A percentile compares a stretch with the other conserved stretches of the same genome.
These are phyloP conservation scores for Yoshiicerus persimilis DNA, from an alignment of 1,140 invertebrate genomes.

Conservation along the genomic window DNA sequence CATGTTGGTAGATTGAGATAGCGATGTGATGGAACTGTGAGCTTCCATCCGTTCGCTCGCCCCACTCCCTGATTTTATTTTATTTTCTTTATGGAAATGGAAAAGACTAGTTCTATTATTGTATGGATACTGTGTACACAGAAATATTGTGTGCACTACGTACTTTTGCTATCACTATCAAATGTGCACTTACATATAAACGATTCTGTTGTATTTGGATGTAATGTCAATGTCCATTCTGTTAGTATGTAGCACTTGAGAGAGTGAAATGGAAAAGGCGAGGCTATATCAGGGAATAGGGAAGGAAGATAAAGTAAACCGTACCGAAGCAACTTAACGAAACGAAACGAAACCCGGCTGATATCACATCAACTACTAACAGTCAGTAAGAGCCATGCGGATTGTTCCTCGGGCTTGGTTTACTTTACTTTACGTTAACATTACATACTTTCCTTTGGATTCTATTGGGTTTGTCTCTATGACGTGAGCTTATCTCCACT, in stretches of 20 bases:
- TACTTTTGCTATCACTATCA: not conserved
- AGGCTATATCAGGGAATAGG: not conserved
- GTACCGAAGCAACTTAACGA: not conserved
- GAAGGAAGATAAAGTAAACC: not conserved
- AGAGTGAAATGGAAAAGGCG: not conserved
- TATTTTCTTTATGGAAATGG: constrained; percentile 17
- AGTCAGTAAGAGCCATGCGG: not conserved
- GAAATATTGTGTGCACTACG: too few species aligned
- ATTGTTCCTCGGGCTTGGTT: constrained; percentile 11
- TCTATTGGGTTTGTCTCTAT: not conserved
- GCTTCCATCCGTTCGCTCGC: not conserved
- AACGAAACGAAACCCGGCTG: not conserved
- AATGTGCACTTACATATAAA: not conserved
- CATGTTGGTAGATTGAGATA: not conserved
- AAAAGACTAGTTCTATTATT: constrained; percentile 9
- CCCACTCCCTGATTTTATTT: constrained; percentile 1
- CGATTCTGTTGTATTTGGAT: not conserved
- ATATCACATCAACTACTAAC: not conserved
- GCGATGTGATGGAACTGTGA: constrained; percentile 1
- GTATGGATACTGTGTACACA: not conserved
- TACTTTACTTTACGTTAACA: not conserved
- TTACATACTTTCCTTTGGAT: not conserved
- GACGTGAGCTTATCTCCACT: constrained; percentile 37
- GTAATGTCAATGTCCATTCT: constrained; percentile 11
- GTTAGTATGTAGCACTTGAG: not conserved